Evolutionary conservation across 2,888 invertebrate species (phyloP).

Genomic region (Rhaphigaster nebulosa): DNA sequence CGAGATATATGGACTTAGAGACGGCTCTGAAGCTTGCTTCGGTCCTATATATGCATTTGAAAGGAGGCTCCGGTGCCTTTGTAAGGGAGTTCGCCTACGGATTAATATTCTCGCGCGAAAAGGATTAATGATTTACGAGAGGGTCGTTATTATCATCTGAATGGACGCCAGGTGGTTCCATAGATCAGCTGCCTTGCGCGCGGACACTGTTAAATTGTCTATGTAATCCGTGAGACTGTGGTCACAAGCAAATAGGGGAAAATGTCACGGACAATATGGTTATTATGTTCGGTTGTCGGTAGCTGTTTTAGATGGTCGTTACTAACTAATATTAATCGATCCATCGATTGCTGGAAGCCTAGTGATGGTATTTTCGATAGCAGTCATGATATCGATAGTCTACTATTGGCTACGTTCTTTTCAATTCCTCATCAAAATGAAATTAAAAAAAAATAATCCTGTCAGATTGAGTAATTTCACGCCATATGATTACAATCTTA

Average conservation of each 20-base stretch:
- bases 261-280: neutral
- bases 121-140: neutral
- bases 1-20: neutral
- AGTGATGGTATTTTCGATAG: no score
- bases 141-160: neutral
- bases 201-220: no score
- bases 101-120: constrained; percentile 14
- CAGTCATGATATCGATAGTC: no score
- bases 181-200: neutral
- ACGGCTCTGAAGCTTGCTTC: neutral
- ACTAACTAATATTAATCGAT: no score
- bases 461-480: no score
- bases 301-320: neutral
- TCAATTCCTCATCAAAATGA: no score
- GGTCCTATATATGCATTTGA: neutral
- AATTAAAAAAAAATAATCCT: no score
- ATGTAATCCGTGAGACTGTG: constrained; percentile 2
- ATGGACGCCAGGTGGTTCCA: neutral
- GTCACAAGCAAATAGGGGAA: neutral
- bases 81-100: neutral
- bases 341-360: no score
- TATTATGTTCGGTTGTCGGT: neutral
- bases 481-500: no score
- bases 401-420: no score
- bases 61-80: neutral